These are phyloP conservation scores for Knipowitschia caucasica DNA, from an alignment of 2,797 vertebrate genomes.

Conservation along the genomic window DNA sequence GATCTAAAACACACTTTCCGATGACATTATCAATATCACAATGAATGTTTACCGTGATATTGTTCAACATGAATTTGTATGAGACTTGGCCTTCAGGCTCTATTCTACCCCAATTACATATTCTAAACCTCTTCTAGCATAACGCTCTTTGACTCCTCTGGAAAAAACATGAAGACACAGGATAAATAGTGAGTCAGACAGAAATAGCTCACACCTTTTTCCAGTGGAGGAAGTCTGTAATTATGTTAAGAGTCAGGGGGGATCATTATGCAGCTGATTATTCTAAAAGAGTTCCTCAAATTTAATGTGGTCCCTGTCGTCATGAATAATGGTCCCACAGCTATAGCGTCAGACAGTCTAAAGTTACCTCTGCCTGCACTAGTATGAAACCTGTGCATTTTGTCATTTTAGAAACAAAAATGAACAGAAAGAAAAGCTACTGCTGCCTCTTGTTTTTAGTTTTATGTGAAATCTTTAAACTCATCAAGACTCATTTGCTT, in stretches of 20 bases:
- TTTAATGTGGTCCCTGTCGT: conserved; percentile 3
- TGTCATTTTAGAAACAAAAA: neutral
- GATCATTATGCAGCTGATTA: conserved; percentile 51
- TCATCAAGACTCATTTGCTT: too few relatives aligned
- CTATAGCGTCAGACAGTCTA: neutral
- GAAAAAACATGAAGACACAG: conserved; percentile 27
- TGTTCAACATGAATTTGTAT: conserved; percentile 6
- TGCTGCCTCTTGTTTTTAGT: neutral
- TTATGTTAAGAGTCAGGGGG: conserved; percentile 44
- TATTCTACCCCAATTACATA: conserved; percentile 23
- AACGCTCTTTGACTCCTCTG: conserved; percentile 24
- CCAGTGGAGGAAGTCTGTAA: conserved; percentile 38
- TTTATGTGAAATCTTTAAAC: too few relatives aligned
- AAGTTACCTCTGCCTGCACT: conserved; percentile 1
- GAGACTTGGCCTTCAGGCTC: neutral
- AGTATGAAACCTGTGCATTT: neutral
- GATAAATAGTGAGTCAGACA: conserved; percentile 52
- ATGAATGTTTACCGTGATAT: neutral
- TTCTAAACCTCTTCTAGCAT: conserved; percentile 17
- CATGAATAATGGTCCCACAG: conserved; percentile 12
- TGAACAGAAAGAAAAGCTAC: neutral
- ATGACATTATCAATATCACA: neutral
- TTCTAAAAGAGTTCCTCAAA: conserved; percentile 22
- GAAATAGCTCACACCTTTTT: conserved; percentile 47
- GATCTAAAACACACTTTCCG: too few relatives aligned